A percentile compares a stretch with the other conserved stretches of the same genome.
Evolutionary conservation across 2,113 vertebrate species (phyloP).

Genomic region (Charadrius vociferus): DNA sequence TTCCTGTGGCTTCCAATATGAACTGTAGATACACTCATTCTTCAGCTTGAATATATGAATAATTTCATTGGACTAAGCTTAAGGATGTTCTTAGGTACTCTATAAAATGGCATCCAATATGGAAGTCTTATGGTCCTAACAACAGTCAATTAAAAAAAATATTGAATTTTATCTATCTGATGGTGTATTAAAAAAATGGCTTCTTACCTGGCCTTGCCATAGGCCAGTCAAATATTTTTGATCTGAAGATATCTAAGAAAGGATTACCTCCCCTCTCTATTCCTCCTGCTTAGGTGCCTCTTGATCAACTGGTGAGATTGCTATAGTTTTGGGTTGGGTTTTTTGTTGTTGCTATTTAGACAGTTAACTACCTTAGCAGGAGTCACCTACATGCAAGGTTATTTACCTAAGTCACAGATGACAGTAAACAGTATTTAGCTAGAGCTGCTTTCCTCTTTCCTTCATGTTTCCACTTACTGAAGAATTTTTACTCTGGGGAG

Average conservation of each 20-base stretch:
- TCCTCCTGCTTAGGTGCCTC: not conserved
- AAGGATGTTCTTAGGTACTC: not conserved
- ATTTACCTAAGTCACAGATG: not conserved
- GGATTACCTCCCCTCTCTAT: fast-evolving
- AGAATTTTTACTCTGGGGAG: not conserved
- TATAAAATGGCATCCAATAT: not conserved
- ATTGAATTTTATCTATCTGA: not conserved
- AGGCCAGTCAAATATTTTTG: not conserved
- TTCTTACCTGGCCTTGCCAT: not conserved
- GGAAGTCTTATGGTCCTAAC: not conserved
- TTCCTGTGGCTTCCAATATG: not conserved
- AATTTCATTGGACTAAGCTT: not conserved
- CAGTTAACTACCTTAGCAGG: not conserved
- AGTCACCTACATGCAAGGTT: not conserved
- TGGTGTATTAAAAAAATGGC: fast-evolving
- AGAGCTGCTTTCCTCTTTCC: not conserved
- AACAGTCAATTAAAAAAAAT: not conserved
- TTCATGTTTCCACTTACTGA: not conserved
- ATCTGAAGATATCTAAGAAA: not conserved
- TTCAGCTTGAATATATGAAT: not conserved
- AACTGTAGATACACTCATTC: fast-evolving
- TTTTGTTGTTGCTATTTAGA: not conserved
- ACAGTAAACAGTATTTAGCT: not conserved
- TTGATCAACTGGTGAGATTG: not conserved
- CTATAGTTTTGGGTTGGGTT: not conserved